Evolutionary conservation across 2,888 invertebrate genomes (phyloP), one percentile per base, ranked within the genome.

Genomic region (Lamellibrachia columna): DNA sequence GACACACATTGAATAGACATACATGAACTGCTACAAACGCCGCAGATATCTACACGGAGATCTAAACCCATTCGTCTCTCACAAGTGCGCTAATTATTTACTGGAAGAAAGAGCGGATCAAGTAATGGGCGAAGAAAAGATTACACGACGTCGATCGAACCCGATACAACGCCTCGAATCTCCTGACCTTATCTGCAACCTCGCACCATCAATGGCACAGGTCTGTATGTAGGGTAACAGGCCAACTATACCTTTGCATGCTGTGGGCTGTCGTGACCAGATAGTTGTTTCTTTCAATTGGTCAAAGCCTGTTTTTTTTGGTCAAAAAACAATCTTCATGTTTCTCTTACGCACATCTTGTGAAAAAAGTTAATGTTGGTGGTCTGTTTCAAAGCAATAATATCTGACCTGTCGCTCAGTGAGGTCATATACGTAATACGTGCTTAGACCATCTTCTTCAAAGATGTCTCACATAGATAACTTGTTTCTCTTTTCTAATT

Each of bases 81-180:
- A 75, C 55, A 75, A 75, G 22, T 6, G 15, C 75, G 22, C 75
- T 75, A 75, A 75, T 75, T 75, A 75, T 75, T 22, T 75, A 75
- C 75, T 6, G 22, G 22, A 15, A 75, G 15, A 75, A 75, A 75
- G 75, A 75, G 75, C 75, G 75, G 22, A 6, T 6, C 15, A 6
- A 22, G 15, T 22, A 75, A 15, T 22, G 75, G 75, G 75, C 75
- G 22, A 75, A 75, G 75, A 22, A 75, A 75, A 75, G 75, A 75
- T 75, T 75, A 22, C 75, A 75, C 75, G 75, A 75, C n/a, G n/a
- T 75, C 15, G 75, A 75, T 75, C 75, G 75, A 75, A 75, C 75
- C 75, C 75, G 75, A 75, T 75, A 75, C 75, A 75, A 3, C 75
- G 75, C 22, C 75, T 22, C 22, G 75, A 22, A 75, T 55, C 55